phyloP scores from a whole-genome alignment of 92 coral and sea anemone species.

The Actinernus sp. region DNA sequence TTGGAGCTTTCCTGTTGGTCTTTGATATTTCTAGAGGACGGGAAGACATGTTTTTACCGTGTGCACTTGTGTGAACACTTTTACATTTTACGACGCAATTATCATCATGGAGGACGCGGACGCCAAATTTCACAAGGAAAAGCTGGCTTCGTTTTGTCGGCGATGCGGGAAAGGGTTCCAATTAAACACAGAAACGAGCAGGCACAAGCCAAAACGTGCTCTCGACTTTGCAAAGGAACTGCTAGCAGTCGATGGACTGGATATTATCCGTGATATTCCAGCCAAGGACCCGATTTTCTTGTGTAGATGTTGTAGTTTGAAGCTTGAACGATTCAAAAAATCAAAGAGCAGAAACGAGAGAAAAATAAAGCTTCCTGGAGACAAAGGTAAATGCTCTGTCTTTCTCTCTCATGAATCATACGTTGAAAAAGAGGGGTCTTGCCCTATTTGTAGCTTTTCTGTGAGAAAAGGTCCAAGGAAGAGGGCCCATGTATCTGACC shows the following conservation, averaged over 20 bases:
- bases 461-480: conserved; percentile 20
- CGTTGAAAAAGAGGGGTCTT: conserved; percentile 5
- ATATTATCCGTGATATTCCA: conserved; percentile 3
- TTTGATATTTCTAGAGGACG: conserved; percentile 6
- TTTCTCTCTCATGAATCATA: conserved; percentile 3
- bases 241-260: conserved; percentile 17
- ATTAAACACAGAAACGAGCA: conserved; percentile 10
- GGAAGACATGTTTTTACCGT: conserved; percentile 5
- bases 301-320: conserved; percentile 20
- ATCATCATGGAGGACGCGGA: conserved; percentile 4
- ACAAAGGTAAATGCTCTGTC: conserved; percentile 2
- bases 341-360: conserved; percentile 3
- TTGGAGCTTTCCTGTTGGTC: not conserved
- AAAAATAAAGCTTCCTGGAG: conserved; percentile 5
- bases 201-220: conserved; percentile 28
- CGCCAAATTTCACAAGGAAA: conserved; percentile 21
- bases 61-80: conserved; percentile 30
- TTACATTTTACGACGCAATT: conserved; percentile 3
- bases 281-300: conserved; percentile 7
- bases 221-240: conserved; percentile 9
- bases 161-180: conserved; percentile 20
- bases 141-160: conserved; percentile 26
- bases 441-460: conserved; percentile 4
- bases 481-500: conserved; percentile 18
- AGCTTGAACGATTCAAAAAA: conserved; percentile 9